Percentiles rank a stretch among this genome's conserved stretches.
These are phyloP conservation scores for Corythornis vintsioides DNA, from an alignment of 2,113 vertebrate species.

Conservation along the genomic window DNA sequence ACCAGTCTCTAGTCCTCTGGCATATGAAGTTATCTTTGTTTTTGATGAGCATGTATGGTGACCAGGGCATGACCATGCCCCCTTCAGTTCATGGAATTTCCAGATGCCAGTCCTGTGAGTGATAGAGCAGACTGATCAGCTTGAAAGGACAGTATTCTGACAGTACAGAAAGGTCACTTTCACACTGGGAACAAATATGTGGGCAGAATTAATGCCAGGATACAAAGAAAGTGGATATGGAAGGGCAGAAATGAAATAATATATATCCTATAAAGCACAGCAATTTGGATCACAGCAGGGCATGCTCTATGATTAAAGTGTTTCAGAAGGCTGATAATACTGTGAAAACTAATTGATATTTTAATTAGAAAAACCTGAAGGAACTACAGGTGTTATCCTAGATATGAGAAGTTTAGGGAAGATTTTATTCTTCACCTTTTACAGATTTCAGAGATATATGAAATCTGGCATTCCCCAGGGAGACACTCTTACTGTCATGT, in stretches of 20 bases:
- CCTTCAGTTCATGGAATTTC: background rate
- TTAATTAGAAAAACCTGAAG: conserved; percentile 45
- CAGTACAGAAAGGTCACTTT: background rate
- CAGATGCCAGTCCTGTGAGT: background rate
- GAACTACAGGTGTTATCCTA: background rate
- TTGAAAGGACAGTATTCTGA: background rate
- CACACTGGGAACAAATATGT: background rate
- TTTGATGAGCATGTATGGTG: background rate
- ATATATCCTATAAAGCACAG: background rate
- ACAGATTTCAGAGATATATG: background rate
- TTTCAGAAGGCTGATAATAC: conserved; percentile 12
- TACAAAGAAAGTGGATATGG: background rate
- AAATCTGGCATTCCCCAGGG: background rate
- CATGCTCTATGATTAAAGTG: conserved; percentile 6
- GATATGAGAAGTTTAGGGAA: background rate
- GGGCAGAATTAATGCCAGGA: background rate
- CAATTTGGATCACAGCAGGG: background rate
- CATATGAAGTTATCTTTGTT: background rate
- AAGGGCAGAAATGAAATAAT: background rate
- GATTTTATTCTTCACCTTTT: background rate
- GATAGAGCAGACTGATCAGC: background rate
- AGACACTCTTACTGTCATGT: background rate
- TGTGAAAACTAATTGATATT: conserved; percentile 30
- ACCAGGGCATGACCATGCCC: background rate
- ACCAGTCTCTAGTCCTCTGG: background rate